Percentiles rank a stretch among this genome's conserved stretches.
These are phyloP conservation scores for Ochropacha duplaris DNA, from an alignment of 2,888 invertebrate genomes.

Conservation along the genomic window DNA sequence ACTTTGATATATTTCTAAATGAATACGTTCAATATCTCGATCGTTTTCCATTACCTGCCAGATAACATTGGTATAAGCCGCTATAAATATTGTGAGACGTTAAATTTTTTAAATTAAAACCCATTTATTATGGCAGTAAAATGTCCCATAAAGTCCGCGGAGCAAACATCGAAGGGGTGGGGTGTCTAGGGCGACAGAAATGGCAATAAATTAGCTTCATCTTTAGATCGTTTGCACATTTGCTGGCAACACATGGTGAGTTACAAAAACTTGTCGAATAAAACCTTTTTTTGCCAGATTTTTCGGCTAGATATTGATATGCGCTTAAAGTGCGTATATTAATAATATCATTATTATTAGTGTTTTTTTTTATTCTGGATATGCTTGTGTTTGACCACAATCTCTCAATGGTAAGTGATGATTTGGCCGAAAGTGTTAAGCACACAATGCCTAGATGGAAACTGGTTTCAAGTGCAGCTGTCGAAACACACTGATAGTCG, in stretches of 20 bases:
- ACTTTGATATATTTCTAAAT: not conserved
- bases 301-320: too few relatives aligned
- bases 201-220: slow-evolving; percentile 19
- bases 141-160: slow-evolving; percentile 19
- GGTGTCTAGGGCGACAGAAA: slow-evolving; percentile 11
- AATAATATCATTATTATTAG: too few relatives aligned
- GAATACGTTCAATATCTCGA: not conserved
- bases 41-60: not conserved
- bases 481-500: too few relatives aligned
- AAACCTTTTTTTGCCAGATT: not conserved
- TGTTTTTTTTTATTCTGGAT: too few relatives aligned
- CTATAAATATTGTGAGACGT: slow-evolving; percentile 24
- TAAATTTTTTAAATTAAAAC: slow-evolving; percentile 48
- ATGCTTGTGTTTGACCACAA: too few relatives aligned
- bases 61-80: not conserved
- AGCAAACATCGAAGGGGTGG: not conserved
- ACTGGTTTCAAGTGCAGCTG: too few relatives aligned
- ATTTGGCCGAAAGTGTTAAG: too few relatives aligned
- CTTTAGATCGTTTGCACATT: slow-evolving; percentile 19
- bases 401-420: too few relatives aligned
- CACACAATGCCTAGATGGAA: too few relatives aligned
- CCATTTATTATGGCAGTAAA: slow-evolving; percentile 33
- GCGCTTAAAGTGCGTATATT: too few relatives aligned
- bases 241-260: slow-evolving; percentile 16
- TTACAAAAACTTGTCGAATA: slow-evolving; percentile 18